Evolutionary conservation across 2,888 invertebrate species (phyloP).

Genomic region (Neuroscelio doddi): DNA sequence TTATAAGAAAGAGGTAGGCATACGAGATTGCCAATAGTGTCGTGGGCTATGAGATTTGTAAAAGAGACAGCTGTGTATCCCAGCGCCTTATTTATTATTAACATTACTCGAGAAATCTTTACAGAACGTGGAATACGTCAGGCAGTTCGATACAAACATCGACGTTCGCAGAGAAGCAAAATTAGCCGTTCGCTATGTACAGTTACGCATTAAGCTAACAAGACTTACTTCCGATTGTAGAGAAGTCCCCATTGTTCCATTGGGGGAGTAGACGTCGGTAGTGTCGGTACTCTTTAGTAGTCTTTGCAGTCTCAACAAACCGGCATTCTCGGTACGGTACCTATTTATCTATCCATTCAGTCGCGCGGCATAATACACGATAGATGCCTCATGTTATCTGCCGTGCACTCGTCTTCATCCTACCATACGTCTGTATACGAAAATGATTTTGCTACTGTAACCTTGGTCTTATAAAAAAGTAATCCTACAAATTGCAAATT

Average conservation of each 20-base stretch:
- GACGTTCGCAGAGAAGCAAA: slow-evolving; percentile 51
- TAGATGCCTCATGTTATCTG: slow-evolving; percentile 63
- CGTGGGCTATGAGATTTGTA: no score
- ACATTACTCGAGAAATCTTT: slow-evolving; percentile 40
- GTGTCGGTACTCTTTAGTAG: slow-evolving; percentile 55
- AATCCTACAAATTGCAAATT: no score
- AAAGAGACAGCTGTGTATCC: not conserved
- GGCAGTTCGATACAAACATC: slow-evolving; percentile 39
- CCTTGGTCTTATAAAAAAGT: no score
- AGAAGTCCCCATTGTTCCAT: slow-evolving; percentile 61
- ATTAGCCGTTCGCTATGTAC: slow-evolving; percentile 65
- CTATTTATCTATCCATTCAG: slow-evolving; percentile 67
- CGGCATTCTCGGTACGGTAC: slow-evolving; percentile 54
- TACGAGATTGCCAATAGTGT: no score
- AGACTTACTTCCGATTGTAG: slow-evolving; percentile 68
- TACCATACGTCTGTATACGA: slow-evolving; percentile 40
- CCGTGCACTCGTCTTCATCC: slow-evolving; percentile 48
- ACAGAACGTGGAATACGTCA: slow-evolving; percentile 43
- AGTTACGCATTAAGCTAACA: slow-evolving; percentile 69
- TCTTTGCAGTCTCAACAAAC: slow-evolving; percentile 39
- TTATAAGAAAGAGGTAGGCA: no score
- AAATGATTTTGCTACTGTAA: slow-evolving; percentile 10
- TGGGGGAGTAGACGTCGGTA: slow-evolving; percentile 51
- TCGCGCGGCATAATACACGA: slow-evolving; percentile 60
- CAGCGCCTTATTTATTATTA: slow-evolving; percentile 26